Evolutionary conservation across 2,888 invertebrate genomes (phyloP).

Genomic region (Leptarthrus brevirostris): DNA sequence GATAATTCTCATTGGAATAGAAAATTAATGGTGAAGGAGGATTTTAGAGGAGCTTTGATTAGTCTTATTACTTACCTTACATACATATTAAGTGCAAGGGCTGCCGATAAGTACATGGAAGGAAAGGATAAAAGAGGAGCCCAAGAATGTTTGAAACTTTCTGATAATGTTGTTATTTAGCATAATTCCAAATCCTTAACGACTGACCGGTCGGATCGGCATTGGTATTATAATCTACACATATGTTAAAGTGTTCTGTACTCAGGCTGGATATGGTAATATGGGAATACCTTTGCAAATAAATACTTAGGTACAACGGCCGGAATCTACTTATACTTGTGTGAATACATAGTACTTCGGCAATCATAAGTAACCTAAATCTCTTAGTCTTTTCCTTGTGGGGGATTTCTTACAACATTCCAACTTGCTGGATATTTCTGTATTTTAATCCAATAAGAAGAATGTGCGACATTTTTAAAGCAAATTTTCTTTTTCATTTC

Average conservation of each 20-base stretch:
- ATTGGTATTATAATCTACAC: conserved; percentile 52
- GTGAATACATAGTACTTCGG: not conserved
- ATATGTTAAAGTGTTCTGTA: not conserved
- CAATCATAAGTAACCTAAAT: conserved; percentile 54
- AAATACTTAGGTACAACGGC: conserved; percentile 13
- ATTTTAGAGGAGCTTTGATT: conserved; percentile 54
- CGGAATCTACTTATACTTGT: conserved; percentile 8
- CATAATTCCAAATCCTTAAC: conserved; percentile 51
- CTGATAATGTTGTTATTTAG: conserved; percentile 53
- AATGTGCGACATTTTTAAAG: conserved; percentile 49
- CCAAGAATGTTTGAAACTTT: conserved; percentile 46
- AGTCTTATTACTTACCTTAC: conserved; percentile 38
- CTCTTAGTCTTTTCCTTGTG: conserved; percentile 57
- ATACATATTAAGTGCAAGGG: conserved; percentile 3
- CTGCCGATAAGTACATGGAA: not conserved
- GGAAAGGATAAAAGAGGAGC: not conserved
- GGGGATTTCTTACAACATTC: conserved; percentile 55
- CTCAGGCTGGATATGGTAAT: conserved; percentile 17
- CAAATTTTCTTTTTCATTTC: conserved; percentile 36
- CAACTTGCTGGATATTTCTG: conserved; percentile 55
- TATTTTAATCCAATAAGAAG: conserved; percentile 59
- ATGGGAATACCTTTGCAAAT: conserved; percentile 20
- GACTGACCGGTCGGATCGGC: conserved; percentile 49
- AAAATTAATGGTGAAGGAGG: conserved; percentile 57
- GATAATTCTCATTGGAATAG: conserved; percentile 59